Conservation (phyloP, 2,113 vertebrate genomes). For the Otus sunia region DNA sequence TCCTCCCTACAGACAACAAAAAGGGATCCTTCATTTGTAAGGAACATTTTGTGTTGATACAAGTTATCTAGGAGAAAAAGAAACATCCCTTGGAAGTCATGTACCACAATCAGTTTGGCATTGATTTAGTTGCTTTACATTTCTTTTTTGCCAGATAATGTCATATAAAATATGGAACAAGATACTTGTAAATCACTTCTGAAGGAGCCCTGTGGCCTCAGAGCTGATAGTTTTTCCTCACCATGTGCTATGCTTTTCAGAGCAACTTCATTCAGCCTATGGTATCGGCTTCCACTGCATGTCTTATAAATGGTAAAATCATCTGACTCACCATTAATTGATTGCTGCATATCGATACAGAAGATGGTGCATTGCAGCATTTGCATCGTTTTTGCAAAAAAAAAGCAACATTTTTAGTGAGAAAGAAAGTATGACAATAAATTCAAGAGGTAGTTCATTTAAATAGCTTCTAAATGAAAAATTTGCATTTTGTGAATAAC, state of each 20-base stretch:
- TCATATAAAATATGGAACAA: not conserved
- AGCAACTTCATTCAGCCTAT: not conserved
- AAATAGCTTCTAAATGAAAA: slow-evolving; percentile 4
- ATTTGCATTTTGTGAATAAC: slow-evolving; percentile 26
- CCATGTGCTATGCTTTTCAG: not conserved
- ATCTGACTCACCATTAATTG: not conserved
- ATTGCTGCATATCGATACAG: not conserved
- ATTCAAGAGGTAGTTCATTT: slow-evolving; percentile 8
- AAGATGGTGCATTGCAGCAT: not conserved
- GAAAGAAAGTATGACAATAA: not conserved
- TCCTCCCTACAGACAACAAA: not conserved
- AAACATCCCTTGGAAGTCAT: not conserved
- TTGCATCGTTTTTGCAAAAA: not conserved
- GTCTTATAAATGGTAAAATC: not conserved
- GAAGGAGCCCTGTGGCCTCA: not conserved
- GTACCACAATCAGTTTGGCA: not conserved
- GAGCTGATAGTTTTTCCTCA: not conserved
- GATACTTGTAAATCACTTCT: not conserved
- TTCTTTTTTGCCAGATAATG: not conserved
- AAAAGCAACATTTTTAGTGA: not conserved
- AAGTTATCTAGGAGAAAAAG: not conserved
- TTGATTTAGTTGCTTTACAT: not conserved
- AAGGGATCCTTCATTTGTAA: not conserved
- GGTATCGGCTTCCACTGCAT: not conserved
- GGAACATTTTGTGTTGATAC: not conserved